These are phyloP conservation scores for Blastomussa wellsi DNA, from an alignment of 92 coral and sea anemone genomes.

Conservation along the genomic window DNA sequence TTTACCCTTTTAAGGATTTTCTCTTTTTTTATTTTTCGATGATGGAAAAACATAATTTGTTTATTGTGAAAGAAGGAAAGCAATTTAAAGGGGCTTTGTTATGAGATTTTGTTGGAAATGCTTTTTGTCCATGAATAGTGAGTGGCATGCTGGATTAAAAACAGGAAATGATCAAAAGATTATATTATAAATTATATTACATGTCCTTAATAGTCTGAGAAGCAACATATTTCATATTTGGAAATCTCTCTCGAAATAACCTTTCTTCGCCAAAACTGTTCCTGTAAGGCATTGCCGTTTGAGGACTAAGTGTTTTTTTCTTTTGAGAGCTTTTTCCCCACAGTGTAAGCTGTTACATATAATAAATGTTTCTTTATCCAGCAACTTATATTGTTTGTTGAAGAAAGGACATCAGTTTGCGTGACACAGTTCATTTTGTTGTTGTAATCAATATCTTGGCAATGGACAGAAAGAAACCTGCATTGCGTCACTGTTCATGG, in stretches of 20 bases:
- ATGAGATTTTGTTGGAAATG: background rate
- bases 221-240: background rate
- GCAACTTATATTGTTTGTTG: background rate
- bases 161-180: constrained; percentile 17
- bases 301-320: background rate
- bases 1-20: constrained; percentile 1
- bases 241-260: background rate
- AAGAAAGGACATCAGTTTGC: constrained; percentile 1
- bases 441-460: background rate
- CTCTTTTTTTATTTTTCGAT: background rate
- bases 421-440: constrained; percentile 7
- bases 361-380: background rate
- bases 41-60: background rate
- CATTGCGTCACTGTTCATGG: background rate
- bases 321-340: background rate
- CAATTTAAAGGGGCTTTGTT: background rate
- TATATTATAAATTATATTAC: constrained; percentile 6
- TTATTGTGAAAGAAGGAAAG: background rate
- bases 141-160: background rate
- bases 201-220: background rate
- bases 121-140: background rate
- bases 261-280: background rate
- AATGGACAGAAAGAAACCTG: background rate
- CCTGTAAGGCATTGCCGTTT: background rate
- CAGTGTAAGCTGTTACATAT: background rate